Base-by-base conservation (phyloP, 2,888 invertebrate species). In the Steromphala cineraria region DNA sequence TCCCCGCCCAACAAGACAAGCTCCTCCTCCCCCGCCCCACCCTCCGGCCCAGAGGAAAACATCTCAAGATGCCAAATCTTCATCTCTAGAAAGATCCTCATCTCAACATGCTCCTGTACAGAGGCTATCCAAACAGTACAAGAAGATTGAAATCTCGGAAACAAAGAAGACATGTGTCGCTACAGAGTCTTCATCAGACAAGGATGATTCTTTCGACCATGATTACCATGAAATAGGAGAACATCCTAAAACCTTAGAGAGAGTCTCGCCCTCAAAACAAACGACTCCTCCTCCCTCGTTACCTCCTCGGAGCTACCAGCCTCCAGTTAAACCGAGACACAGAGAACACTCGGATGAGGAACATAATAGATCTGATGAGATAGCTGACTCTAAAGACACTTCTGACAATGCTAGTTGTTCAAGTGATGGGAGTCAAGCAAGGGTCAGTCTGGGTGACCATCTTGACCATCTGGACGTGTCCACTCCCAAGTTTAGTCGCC, bases 171-270 rank as follows among this genome's bases (percentile, higher is more conserved):
- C 56, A 31, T 77, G 19, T 55, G 55, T 31, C 28, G 36, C 28
- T 4, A 55, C 24, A n/a, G 71, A 74, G n/a, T 71, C 62, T 53
- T 52, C 52, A 2, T 52, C 74, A 7, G 53, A 77, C 62, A 78
- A 62, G 36, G 56, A 71, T n/a, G 55, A 24, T 10, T 52, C 75
- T 46, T 40, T 52, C n/a, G 86, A 87, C 53, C 86, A 88, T 82
- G 88, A 88, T 75, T 89, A 90, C 84, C 89, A 87, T 78, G 89
- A 90, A 81, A 90, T 88, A 78, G 84, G 87, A 5, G 88, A 89
- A 5, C 46, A 78, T 46, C 53, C 78, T 8, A 67, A 53, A 7
- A 40, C 28, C 10, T n/a, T n/a, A n/a, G 74, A 78, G 31, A 19
- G 53, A 8, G 4, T 75, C 4, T 28, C 24, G 2, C 31, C 56